phyloP scores from a whole-genome alignment of 2,888 invertebrate species.

The Stratiomys singularior region DNA sequence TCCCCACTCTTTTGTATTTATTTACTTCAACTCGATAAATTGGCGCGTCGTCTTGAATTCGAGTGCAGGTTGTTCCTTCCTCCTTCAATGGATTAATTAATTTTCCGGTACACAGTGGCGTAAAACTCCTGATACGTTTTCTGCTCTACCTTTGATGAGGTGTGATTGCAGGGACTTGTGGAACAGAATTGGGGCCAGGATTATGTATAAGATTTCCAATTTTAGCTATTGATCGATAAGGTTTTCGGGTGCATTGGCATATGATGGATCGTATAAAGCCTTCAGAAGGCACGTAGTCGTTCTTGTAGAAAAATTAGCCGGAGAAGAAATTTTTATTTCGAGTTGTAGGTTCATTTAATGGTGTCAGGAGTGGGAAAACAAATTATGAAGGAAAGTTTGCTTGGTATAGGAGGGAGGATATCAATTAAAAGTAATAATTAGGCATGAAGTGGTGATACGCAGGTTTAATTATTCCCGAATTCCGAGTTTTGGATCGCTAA shows the following conservation, averaged over 20 bases:
- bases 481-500: too few relatives aligned
- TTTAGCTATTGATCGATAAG: not conserved
- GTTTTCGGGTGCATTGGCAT: not conserved
- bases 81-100: slow-evolving; percentile 1
- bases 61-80: not conserved
- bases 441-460: too few relatives aligned
- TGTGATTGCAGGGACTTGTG: not conserved
- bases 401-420: too few relatives aligned
- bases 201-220: slow-evolving; percentile 7
- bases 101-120: not conserved
- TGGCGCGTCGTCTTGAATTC: not conserved
- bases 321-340: too few relatives aligned
- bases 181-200: not conserved
- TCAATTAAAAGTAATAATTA: too few relatives aligned
- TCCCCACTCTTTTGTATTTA: not conserved
- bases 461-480: too few relatives aligned
- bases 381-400: too few relatives aligned
- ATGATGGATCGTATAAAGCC: not conserved
- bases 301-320: too few relatives aligned
- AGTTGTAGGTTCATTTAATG: too few relatives aligned
- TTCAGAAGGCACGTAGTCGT: not conserved
- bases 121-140: too few relatives aligned
- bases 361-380: too few relatives aligned
- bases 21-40: not conserved
- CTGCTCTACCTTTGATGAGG: too few relatives aligned